phyloP scores from a whole-genome alignment of 2,888 invertebrate species.

The Agrilus mali region DNA sequence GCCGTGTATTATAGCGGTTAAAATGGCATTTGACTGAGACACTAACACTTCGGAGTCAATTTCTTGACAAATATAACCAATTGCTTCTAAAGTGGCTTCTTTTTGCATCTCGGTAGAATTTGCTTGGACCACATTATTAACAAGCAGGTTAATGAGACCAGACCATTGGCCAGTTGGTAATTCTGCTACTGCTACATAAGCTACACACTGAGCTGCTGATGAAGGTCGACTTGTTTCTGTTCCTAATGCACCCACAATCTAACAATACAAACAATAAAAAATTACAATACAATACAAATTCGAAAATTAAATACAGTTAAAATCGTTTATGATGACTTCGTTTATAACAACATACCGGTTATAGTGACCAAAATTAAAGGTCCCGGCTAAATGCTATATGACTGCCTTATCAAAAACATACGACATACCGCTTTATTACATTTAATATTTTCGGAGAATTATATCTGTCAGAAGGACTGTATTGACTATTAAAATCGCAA shows the following conservation, averaged over 20 bases:
- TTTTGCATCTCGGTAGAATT: conserved; percentile 86
- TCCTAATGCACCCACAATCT: conserved; percentile 88
- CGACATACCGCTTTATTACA: too few species aligned
- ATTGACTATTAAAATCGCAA: too few species aligned
- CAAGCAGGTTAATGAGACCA: conserved; percentile 75
- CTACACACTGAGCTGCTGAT: conserved; percentile 97
- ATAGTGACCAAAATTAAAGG: too few species aligned
- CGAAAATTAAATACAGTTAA: too few species aligned
- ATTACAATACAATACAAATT: not conserved
- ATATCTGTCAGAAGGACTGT: too few species aligned
- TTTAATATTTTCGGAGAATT: too few species aligned
- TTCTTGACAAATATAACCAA: conserved; percentile 98
- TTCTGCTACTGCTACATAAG: conserved; percentile 95
- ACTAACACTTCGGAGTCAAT: conserved; percentile 89
- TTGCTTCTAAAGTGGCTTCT: conserved; percentile 94
- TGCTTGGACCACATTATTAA: conserved; percentile 79
- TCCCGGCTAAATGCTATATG: too few species aligned
- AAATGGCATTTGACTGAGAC: conserved; percentile 86
- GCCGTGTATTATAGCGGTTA: conserved; percentile 97
- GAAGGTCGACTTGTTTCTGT: conserved; percentile 93
- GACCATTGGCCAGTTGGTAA: conserved; percentile 87
- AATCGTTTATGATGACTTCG: too few species aligned
- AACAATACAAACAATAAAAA: conserved; percentile 16
- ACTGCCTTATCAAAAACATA: too few species aligned
- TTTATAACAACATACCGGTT: too few species aligned